These are phyloP conservation scores for Trachelus troglodyta DNA, from an alignment of 2,888 invertebrate genomes.

Conservation along the genomic window DNA sequence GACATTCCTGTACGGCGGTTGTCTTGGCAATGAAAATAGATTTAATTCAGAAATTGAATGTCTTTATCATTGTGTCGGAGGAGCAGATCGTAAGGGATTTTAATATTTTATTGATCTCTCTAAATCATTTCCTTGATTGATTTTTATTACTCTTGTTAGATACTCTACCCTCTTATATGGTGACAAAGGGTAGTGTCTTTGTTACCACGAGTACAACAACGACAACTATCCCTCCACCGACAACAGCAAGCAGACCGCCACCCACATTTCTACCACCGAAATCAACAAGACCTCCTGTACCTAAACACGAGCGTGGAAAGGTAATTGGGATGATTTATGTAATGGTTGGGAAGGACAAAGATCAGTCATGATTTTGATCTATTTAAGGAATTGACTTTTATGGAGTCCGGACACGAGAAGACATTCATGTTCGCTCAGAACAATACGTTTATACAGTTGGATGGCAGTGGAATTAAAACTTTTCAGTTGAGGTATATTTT, in stretches of 20 bases:
- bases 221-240: slow-evolving; percentile 68
- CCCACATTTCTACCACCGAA: slow-evolving; percentile 65
- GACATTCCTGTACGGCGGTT: slow-evolving; percentile 77
- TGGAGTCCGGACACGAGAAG: slow-evolving; percentile 84
- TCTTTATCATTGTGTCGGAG: slow-evolving; percentile 73
- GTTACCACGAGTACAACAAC: slow-evolving; percentile 58
- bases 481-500: slow-evolving; percentile 83
- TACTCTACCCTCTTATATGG: slow-evolving; percentile 69
- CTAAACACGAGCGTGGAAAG: slow-evolving; percentile 78
- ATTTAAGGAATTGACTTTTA: slow-evolving; percentile 80
- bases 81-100: slow-evolving; percentile 63
- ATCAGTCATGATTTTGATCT: neutral
- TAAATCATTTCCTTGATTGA: neutral
- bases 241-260: slow-evolving; percentile 63
- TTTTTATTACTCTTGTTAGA: slow-evolving; percentile 54
- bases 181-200: slow-evolving; percentile 60
- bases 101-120: neutral
- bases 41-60: slow-evolving; percentile 77
- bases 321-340: slow-evolving; percentile 28
- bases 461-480: slow-evolving; percentile 89
- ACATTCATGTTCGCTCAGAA: slow-evolving; percentile 94
- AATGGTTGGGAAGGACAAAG: neutral
- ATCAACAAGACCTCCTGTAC: slow-evolving; percentile 74
- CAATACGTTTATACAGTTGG: slow-evolving; percentile 90
- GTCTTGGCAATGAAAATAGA: slow-evolving; percentile 76